These are phyloP conservation scores for Pammene fasciana DNA, from an alignment of 2,888 invertebrate genomes.

Conservation along the genomic window DNA sequence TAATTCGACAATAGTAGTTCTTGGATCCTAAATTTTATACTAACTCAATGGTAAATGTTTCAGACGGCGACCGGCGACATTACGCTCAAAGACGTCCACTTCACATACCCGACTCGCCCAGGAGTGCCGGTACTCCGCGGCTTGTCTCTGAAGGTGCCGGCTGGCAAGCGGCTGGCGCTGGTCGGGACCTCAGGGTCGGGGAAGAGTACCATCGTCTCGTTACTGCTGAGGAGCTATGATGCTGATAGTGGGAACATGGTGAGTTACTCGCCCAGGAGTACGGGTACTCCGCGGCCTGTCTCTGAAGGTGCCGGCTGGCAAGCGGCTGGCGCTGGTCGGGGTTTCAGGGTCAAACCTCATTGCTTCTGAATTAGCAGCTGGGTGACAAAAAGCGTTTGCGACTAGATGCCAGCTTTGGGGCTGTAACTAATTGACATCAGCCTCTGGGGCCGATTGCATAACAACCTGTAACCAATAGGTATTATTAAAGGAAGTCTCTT, in stretches of 20 bases:
- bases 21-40: no score
- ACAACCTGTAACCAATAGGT: no score
- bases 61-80: constrained; percentile 85
- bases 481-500: no score
- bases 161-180: constrained; percentile 88
- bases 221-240: constrained; percentile 91
- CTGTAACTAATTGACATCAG: no score
- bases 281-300: constrained; percentile 87
- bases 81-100: constrained; percentile 85
- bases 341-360: no score
- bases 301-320: constrained; percentile 85
- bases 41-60: no score
- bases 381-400: no score
- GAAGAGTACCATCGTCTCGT: constrained; percentile 90
- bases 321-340: constrained; percentile 88
- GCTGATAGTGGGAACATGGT: constrained; percentile 82
- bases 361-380: no score
- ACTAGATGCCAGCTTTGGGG: no score
- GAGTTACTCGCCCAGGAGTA: constrained; percentile 71
- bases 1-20: no score
- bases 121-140: constrained; percentile 87
- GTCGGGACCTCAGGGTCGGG: constrained; percentile 90
- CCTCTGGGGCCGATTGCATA: no score
- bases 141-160: constrained; percentile 82
- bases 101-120: constrained; percentile 90